These are phyloP conservation scores for Pseudonaja textilis DNA, from an alignment of 2,113 vertebrate species.

Conservation along the genomic window DNA sequence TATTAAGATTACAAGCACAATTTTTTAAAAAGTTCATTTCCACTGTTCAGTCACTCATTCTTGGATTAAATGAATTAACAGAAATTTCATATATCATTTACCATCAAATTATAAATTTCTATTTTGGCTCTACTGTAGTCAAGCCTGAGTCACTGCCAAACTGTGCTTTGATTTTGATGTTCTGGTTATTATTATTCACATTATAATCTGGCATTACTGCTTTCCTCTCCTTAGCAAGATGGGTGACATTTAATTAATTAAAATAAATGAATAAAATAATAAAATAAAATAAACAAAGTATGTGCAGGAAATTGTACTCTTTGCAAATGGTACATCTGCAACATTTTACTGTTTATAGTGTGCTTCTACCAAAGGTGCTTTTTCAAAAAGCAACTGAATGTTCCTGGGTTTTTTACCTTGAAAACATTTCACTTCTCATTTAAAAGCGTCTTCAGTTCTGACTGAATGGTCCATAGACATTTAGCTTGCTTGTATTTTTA, in stretches of 20 bases:
- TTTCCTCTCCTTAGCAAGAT: background rate
- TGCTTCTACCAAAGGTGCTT: background rate
- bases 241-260: background rate
- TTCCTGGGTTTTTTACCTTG: background rate
- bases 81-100: background rate
- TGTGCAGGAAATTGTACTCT: background rate
- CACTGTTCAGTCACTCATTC: background rate
- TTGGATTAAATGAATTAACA: background rate
- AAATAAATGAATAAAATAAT: background rate
- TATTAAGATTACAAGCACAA: background rate
- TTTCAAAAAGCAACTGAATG: background rate
- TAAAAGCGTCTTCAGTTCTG: background rate
- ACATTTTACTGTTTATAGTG: background rate
- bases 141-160: background rate
- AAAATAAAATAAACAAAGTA: background rate
- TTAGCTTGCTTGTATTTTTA: background rate
- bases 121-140: background rate
- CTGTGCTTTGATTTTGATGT: background rate
- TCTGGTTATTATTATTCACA: background rate
- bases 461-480: background rate
- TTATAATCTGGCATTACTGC: background rate
- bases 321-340: background rate
- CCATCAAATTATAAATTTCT: background rate
- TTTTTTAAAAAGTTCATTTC: background rate
- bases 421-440: background rate